phyloP scores from a whole-genome alignment of 2,888 invertebrate species.

The Scaptomyza reducta region DNA sequence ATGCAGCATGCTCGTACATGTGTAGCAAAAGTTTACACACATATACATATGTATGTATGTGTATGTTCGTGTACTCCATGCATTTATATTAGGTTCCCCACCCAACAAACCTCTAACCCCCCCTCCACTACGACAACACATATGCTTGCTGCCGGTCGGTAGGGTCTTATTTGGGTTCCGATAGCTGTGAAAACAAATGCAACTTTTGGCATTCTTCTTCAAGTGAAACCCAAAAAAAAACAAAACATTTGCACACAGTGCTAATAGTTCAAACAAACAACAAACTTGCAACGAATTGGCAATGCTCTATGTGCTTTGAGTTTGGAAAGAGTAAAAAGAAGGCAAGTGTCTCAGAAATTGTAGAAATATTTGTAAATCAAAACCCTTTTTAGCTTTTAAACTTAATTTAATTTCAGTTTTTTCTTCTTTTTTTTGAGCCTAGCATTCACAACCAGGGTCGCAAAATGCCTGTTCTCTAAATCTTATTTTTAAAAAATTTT shows the following conservation, averaged over 20 bases:
- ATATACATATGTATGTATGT: slow-evolving; percentile 29
- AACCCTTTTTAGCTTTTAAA: too few relatives aligned
- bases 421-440: too few relatives aligned
- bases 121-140: neutral
- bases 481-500: too few relatives aligned
- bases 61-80: slow-evolving; percentile 63
- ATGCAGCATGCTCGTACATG: neutral
- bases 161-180: slow-evolving; percentile 43
- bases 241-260: neutral
- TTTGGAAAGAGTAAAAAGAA: neutral
- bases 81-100: slow-evolving; percentile 62
- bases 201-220: slow-evolving; percentile 55
- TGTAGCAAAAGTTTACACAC: slow-evolving; percentile 37
- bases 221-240: slow-evolving; percentile 54
- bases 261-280: slow-evolving; percentile 2
- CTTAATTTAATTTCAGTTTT: too few relatives aligned
- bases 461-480: too few relatives aligned
- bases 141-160: slow-evolving; percentile 7
- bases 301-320: neutral
- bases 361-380: too few relatives aligned
- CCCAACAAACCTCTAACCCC: neutral
- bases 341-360: too few relatives aligned
- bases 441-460: too few relatives aligned
- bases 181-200: slow-evolving; percentile 35
- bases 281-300: neutral